A percentile compares a stretch with the other conserved stretches of the same genome.
Conservation (phyloP, 2,888 invertebrate species). For the Lobophora halterata region DNA sequence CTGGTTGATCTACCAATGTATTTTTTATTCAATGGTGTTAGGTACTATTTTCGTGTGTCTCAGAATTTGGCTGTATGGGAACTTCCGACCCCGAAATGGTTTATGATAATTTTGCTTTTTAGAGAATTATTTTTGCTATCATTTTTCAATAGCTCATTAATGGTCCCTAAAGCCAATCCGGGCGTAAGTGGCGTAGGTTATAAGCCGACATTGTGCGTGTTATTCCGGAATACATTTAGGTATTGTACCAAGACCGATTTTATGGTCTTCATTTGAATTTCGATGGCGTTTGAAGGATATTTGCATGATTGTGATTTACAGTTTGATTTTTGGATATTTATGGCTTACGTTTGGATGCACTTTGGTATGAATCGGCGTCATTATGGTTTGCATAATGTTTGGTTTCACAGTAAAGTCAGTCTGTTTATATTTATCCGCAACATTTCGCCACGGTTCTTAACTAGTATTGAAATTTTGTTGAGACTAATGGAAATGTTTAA, state of each 20-base stretch:
- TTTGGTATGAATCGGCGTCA: slow-evolving; percentile 45
- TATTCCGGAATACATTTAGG: slow-evolving; percentile 51
- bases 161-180: slow-evolving; percentile 57
- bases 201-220: slow-evolving; percentile 49
- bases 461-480: too few species aligned
- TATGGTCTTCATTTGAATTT: slow-evolving; percentile 73
- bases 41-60: slow-evolving; percentile 27
- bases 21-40: slow-evolving; percentile 1
- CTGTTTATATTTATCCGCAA: neutral
- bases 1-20: slow-evolving; percentile 2
- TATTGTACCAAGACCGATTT: slow-evolving; percentile 73
- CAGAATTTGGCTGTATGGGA: slow-evolving; percentile 41
- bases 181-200: slow-evolving; percentile 66
- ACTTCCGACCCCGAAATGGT: slow-evolving; percentile 63
- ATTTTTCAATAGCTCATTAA: slow-evolving; percentile 81
- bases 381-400: slow-evolving; percentile 33
- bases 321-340: slow-evolving; percentile 61
- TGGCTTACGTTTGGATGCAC: slow-evolving; percentile 54
- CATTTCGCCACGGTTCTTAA: too few species aligned
- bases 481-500: too few species aligned
- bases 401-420: slow-evolving; percentile 2
- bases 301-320: slow-evolving; percentile 78
- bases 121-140: slow-evolving; percentile 76
- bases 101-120: slow-evolving; percentile 68
- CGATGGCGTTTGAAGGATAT: slow-evolving; percentile 63